Conservation (phyloP, 2,888 invertebrate species). For the Pterostichus madidus region DNA sequence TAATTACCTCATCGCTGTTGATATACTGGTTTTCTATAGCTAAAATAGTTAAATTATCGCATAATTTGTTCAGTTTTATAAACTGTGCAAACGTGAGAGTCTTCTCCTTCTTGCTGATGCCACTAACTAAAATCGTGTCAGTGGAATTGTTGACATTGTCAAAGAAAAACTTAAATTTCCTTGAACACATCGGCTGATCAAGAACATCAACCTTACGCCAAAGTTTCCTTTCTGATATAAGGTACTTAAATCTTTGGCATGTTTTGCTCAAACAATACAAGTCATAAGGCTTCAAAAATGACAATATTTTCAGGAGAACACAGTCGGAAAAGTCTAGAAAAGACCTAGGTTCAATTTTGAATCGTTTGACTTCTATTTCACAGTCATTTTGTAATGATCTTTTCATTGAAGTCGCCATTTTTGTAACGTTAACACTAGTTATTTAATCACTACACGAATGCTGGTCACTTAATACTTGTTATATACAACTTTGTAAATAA, state of each 20-base stretch:
- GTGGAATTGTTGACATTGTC: constrained; percentile 72
- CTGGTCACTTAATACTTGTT: not conserved
- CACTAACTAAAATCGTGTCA: constrained; percentile 67
- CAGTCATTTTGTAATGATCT: not conserved
- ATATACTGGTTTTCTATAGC: constrained; percentile 74
- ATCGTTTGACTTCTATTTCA: constrained; percentile 1
- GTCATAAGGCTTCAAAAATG: constrained; percentile 73
- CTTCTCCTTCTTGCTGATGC: constrained; percentile 57
- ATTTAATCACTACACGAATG: not conserved
- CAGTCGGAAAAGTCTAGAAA: constrained; percentile 72
- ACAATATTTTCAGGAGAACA: constrained; percentile 72
- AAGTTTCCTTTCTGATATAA: constrained; percentile 72
- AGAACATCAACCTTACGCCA: constrained; percentile 74
- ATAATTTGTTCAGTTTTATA: constrained; percentile 53
- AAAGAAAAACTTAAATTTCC: constrained; percentile 72
- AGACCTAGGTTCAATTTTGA: constrained; percentile 33
- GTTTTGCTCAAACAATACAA: constrained; percentile 73
- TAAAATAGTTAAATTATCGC: constrained; percentile 72
- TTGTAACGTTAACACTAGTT: not conserved
- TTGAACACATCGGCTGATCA: constrained; percentile 70
- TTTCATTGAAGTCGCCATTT: constrained; percentile 50
- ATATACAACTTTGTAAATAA: not conserved
- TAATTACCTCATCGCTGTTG: constrained; percentile 71
- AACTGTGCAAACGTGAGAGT: constrained; percentile 59
- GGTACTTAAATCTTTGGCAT: constrained; percentile 71